Evolutionary conservation across 2,113 vertebrate species (phyloP), one percentile per base, ranked within the genome.

Genomic region (Tricholaema leucomelas): DNA sequence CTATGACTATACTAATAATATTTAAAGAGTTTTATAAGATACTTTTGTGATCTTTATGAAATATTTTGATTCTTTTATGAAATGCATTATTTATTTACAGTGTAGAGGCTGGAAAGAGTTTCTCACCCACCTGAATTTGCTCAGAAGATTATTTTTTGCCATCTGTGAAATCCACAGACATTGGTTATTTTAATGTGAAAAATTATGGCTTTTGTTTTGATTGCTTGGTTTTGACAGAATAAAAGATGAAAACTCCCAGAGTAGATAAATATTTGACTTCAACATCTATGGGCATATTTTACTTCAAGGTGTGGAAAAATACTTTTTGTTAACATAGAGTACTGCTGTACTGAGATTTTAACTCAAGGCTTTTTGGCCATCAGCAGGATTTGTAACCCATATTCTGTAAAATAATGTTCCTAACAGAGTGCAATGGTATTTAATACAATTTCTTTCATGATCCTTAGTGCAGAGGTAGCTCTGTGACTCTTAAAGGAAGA

Each of bases 361-460:
- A 81, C 56, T 40, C 30, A 92, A 85, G 80, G 52, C 85, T 94
- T 96, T 95, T 84, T 50, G 21, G 76, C 35, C 38, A 88, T 73
- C 50, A 81, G 77, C 55, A 78, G 77, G 56, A 91, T 85, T 85
- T 94, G 38, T 76, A 94, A 59, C 17, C 4, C 25, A 23, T 92
- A 71, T 95, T 91, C 87, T 92, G 79, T 90, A 91, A 94, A 90
- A 55, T 87, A 63, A 73, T 79, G 69, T 93, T 88, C 94, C 77
- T 87, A 91, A 44, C 79, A 89, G 60, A 61, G 42, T 90, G 38
- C 66, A 28, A 0, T 77, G 2, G 1, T 74, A 90, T 90, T 92
- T 81, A 58, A 54, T 85, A 52, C 11, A 16, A 27, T 96, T 95
- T 64, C 38, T 95, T 87, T 89, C 58, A 59, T 71, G 50, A 79